A percentile compares a stretch with the other conserved stretches of the same genome.
phyloP scores from a whole-genome alignment of 2,888 invertebrate species.

The Epistrophella euchroma region DNA sequence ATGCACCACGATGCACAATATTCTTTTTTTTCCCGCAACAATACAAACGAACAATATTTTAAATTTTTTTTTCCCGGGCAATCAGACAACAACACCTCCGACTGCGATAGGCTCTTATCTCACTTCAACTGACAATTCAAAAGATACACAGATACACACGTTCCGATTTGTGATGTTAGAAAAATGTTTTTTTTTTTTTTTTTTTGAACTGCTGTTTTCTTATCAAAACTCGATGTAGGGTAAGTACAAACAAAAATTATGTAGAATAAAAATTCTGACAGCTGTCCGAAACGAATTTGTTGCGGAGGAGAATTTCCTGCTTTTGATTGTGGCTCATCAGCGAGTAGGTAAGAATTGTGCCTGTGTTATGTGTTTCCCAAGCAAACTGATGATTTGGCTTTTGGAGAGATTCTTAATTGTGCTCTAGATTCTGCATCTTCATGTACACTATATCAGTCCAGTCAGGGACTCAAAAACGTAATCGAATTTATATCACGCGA shows the following conservation, averaged over 20 bases:
- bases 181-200: slow-evolving; percentile 8
- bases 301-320: slow-evolving; percentile 54
- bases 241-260: slow-evolving; percentile 15
- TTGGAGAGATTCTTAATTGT: slow-evolving; percentile 40
- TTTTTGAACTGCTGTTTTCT: slow-evolving; percentile 66
- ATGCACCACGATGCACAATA: slow-evolving; percentile 10
- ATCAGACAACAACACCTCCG: slow-evolving; percentile 49
- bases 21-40: neutral
- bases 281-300: slow-evolving; percentile 55
- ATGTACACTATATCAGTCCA: neutral
- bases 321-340: slow-evolving; percentile 9
- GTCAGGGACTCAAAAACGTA: slow-evolving; percentile 3
- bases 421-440: neutral
- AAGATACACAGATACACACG: slow-evolving; percentile 65
- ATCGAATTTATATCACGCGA: slow-evolving; percentile 53
- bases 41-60: neutral
- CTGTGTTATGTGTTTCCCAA: slow-evolving; percentile 42
- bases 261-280: slow-evolving; percentile 49
- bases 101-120: slow-evolving; percentile 54
- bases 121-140: slow-evolving; percentile 58
- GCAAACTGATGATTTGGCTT: slow-evolving; percentile 42
- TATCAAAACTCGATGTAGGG: slow-evolving; percentile 54
- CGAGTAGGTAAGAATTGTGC: neutral
- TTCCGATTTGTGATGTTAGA: slow-evolving; percentile 56
- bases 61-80: slow-evolving; percentile 4